phyloP scores from a whole-genome alignment of 2,888 invertebrate genomes.

The Drosophila pseudotalamancana region DNA sequence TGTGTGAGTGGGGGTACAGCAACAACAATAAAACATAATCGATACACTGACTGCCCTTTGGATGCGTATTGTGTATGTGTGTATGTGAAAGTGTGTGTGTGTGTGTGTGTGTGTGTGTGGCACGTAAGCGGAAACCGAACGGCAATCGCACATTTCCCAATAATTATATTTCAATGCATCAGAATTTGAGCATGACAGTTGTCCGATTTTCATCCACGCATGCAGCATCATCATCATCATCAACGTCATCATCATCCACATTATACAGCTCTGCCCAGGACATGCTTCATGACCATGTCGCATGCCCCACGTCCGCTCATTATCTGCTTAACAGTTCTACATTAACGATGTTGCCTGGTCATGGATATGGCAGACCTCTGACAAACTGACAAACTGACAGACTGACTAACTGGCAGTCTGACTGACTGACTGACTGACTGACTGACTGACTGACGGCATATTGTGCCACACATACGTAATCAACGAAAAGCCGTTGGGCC shows the following conservation, averaged over 20 bases:
- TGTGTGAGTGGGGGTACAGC: constrained; percentile 1
- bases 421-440: neutral
- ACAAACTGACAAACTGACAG: constrained; percentile 1
- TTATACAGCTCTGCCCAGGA: constrained; percentile 13
- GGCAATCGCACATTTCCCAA: constrained; percentile 82
- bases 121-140: constrained; percentile 76
- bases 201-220: constrained; percentile 75
- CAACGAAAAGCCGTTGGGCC: constrained; percentile 71
- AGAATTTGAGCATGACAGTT: constrained; percentile 74
- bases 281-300: constrained; percentile 27
- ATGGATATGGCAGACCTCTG: constrained; percentile 55
- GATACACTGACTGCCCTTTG: constrained; percentile 38
- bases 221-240: constrained; percentile 22
- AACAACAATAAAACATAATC: constrained; percentile 48
- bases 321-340: constrained; percentile 81
- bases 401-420: neutral
- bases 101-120: constrained; percentile 10
- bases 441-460: constrained; percentile 42
- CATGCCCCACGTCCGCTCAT: constrained; percentile 58
- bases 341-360: constrained; percentile 67
- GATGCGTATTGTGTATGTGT: constrained; percentile 3
- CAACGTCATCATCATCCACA: constrained; percentile 39
- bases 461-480: constrained; percentile 59
- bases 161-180: constrained; percentile 83
- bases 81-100: too few relatives aligned